Conservation (phyloP, 1,140 invertebrate species). For the Drosophila gunungcola region DNA sequence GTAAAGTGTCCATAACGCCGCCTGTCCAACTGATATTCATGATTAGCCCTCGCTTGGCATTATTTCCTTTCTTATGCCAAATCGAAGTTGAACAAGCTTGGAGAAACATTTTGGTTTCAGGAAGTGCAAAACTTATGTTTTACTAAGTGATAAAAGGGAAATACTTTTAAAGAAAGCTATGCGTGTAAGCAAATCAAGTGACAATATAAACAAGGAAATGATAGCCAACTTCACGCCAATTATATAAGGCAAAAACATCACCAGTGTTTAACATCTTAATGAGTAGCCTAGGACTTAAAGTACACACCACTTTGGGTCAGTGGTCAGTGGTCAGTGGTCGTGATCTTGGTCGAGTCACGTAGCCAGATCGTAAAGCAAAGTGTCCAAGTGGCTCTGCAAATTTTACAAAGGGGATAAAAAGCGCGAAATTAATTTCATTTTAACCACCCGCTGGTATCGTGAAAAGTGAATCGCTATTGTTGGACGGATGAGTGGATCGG, state of each 20-base stretch:
- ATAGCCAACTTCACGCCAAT: slow-evolving; percentile 7
- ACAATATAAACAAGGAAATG: slow-evolving; percentile 18
- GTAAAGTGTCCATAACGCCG: slow-evolving; percentile 50
- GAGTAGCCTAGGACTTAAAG: slow-evolving; percentile 23
- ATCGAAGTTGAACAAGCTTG: background rate
- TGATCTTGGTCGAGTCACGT: slow-evolving; percentile 45
- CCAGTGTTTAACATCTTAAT: slow-evolving; percentile 5
- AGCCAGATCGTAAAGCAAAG: slow-evolving; percentile 39
- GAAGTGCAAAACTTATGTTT: background rate
- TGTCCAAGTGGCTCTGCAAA: slow-evolving; percentile 36
- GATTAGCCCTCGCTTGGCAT: slow-evolving; percentile 31
- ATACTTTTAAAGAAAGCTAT: background rate
- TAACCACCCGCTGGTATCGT: slow-evolving; percentile 37
- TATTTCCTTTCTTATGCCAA: background rate
- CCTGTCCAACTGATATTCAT: slow-evolving; percentile 38
- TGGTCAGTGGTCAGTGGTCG: slow-evolving; percentile 54
- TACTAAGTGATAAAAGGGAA: background rate
- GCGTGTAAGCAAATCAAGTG: background rate
- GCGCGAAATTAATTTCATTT: slow-evolving; percentile 52
- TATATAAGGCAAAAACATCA: slow-evolving; percentile 14
- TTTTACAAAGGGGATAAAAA: slow-evolving; percentile 35
- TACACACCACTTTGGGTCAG: slow-evolving; percentile 39
- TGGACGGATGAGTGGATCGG: background rate
- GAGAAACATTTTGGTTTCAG: background rate
- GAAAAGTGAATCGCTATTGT: slow-evolving; percentile 47